A percentile compares a stretch with the other conserved stretches of the same genome.
These are phyloP conservation scores for Kuschelorhynchus macadamiae DNA, from an alignment of 2,888 invertebrate species.

Conservation along the genomic window DNA sequence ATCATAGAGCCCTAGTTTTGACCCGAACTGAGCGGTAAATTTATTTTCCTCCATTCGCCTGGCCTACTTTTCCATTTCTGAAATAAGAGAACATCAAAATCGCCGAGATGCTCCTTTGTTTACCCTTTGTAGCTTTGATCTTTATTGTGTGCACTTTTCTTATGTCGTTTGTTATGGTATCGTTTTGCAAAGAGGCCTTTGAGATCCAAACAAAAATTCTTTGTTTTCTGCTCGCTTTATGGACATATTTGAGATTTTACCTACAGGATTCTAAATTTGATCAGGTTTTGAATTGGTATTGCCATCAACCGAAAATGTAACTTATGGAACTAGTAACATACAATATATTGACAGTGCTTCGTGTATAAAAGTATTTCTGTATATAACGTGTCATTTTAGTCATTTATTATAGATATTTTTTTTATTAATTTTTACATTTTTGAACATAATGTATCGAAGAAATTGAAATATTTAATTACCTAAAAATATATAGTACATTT, in stretches of 20 bases:
- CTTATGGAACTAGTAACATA: too few species aligned
- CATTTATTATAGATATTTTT: too few species aligned
- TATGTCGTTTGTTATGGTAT: constrained; percentile 50
- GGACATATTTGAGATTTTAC: constrained; percentile 30
- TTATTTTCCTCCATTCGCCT: constrained; percentile 26
- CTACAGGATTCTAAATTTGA: constrained; percentile 30
- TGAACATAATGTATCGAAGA: too few species aligned
- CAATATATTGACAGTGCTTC: too few species aligned
- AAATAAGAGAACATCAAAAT: constrained; percentile 50
- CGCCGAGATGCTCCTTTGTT: constrained; percentile 51
- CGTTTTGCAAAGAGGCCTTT: constrained; percentile 41
- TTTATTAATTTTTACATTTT: too few species aligned
- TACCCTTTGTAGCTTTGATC: constrained; percentile 54
- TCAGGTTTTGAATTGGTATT: too few species aligned
- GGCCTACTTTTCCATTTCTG: constrained; percentile 33
- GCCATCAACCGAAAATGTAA: too few species aligned
- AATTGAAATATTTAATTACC: too few species aligned
- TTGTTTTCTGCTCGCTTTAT: constrained; percentile 13
- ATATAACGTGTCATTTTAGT: too few species aligned
- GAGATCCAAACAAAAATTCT: constrained; percentile 39
- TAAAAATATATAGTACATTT: too few species aligned
- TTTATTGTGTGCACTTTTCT: constrained; percentile 55
- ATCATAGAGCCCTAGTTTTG: too few species aligned
- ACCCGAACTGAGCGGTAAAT: neutral
- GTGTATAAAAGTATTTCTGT: too few species aligned